These are phyloP conservation scores for Spilogale gracilis DNA, from an alignment of 2,113 vertebrate species.

Conservation along the genomic window DNA sequence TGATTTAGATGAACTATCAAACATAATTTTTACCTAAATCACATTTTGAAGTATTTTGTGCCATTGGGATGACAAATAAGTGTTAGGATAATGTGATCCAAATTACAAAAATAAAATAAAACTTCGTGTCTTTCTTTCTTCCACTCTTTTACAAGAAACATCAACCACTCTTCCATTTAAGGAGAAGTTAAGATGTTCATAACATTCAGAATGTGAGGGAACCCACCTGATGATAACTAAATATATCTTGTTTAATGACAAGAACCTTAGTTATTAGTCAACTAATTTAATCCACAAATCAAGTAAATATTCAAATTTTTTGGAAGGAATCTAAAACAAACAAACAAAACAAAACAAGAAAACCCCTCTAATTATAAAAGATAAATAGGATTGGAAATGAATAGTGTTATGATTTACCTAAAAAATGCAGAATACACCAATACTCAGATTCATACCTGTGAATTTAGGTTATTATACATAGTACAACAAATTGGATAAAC, in stretches of 20 bases:
- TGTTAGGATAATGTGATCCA: background rate
- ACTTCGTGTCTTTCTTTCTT: background rate
- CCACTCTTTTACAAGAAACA: background rate
- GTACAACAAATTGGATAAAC: constrained; percentile 12
- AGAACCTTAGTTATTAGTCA: background rate
- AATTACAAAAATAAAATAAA: background rate
- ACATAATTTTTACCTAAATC: background rate
- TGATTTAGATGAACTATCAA: background rate
- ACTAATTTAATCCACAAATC: background rate
- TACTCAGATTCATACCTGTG: background rate
- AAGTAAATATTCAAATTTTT: constrained; percentile 36
- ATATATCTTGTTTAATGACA: background rate
- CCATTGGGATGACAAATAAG: background rate
- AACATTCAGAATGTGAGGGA: background rate
- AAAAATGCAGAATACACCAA: background rate
- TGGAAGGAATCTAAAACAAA: background rate
- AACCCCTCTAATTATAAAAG: background rate
- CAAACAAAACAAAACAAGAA: background rate
- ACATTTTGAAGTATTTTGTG: background rate
- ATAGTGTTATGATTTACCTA: background rate
- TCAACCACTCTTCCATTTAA: background rate
- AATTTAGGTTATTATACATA: constrained; percentile 44
- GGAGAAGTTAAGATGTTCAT: background rate
- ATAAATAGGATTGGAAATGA: background rate
- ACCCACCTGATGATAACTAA: background rate